Base-by-base conservation (phyloP, 2,113 vertebrate genomes). In the Callopanchax toddi region DNA sequence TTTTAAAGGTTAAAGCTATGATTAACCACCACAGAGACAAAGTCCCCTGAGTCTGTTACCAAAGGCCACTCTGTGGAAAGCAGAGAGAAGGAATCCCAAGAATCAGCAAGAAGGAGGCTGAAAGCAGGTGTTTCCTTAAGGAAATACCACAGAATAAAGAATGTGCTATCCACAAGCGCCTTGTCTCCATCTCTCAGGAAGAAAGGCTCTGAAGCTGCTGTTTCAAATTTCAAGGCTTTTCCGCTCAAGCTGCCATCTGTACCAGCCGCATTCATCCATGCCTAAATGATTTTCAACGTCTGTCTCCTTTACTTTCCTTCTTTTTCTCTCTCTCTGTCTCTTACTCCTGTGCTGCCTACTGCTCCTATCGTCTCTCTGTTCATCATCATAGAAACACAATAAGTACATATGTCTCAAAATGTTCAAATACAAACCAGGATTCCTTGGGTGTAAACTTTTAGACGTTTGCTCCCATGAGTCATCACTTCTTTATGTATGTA, bases 121-220 rank as follows among this genome's bases (percentile, higher is more conserved):
- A 87, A 86, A 86, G 89, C 84, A 86, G 72, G 87, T 91, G 83
- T 83, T 91, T 92, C 89, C 86, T 85, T 53, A 52, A 90, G 86
- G 89, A 93, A 89, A 90, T 90, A 88, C 88, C 89, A 79, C 49
- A 57, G 72, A 39, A 49, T 21, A 78, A 87, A 85, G 76, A 88
- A 86, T 82, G 81, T 84, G 76, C 79, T 71, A 62, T 72, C 62
- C 75, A 60, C 67, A 37, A 74, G 76, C 23, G 10, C 51, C 71
- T 71, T 64, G 67, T 74, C 74, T 67, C 62, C 62, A 52, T 62
- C 59, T 49, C 39, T 76, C 53, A 73, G 67, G 74, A 73, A 83
- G 67, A 86, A 80, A 65, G 70, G 52, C 79, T 77, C 74, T 49
- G 64, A 49, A 73, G 71, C 85, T 71, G 76, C 82, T 80, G 80